A percentile compares a stretch with the other conserved stretches of the same genome.
Conservation (phyloP, 2,797 vertebrate genomes). For the Falco peregrinus region DNA sequence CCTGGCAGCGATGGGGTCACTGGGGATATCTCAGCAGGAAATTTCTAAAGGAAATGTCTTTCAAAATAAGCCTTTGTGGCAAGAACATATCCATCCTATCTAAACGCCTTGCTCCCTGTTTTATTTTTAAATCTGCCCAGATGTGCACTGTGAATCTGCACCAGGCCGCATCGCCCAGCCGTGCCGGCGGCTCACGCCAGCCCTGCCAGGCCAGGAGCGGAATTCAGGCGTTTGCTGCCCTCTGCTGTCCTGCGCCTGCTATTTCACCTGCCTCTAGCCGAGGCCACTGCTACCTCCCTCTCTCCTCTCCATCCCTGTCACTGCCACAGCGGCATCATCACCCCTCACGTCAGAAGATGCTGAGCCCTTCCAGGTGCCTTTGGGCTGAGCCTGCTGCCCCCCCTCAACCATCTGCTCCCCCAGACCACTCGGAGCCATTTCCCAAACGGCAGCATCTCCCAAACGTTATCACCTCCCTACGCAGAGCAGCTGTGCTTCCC, state of each 20-base stretch:
- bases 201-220: background rate
- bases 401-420: background rate
- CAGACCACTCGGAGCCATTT: background rate
- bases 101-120: background rate
- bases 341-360: background rate
- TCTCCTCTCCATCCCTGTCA: background rate
- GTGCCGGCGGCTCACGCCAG: background rate
- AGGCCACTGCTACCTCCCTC: background rate
- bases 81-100: background rate
- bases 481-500: background rate
- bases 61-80: background rate
- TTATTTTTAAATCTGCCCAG: background rate
- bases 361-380: background rate
- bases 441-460: background rate
- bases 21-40: background rate
- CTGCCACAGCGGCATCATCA: background rate
- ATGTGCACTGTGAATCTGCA: background rate
- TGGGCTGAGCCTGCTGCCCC: background rate
- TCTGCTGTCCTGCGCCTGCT: conserved; percentile 47
- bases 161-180: background rate
- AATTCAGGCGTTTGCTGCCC: conserved; percentile 52
- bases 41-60: conserved; percentile 14
- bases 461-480: background rate
- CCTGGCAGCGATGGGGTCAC: background rate
- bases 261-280: background rate